Evolutionary conservation across 1,140 invertebrate species (phyloP).

Genomic region (Macrosteles quadrilineatus): DNA sequence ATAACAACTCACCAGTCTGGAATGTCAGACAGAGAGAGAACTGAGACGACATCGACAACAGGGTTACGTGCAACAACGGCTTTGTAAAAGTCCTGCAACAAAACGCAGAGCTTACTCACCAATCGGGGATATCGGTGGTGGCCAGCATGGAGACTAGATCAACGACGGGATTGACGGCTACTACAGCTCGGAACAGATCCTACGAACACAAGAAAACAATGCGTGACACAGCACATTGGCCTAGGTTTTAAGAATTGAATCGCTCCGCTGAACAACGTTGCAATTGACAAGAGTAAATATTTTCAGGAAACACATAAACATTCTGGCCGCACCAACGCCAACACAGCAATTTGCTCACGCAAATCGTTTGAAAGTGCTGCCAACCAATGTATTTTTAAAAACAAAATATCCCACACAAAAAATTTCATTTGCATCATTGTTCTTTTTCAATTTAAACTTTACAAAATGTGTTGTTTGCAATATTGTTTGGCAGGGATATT

Average conservation of each 20-base stretch:
- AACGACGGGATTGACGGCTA: conserved; percentile 77
- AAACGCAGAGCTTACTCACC: conserved; percentile 57
- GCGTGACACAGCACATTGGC: background rate
- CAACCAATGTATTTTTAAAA: too few relatives aligned
- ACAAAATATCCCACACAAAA: too few relatives aligned
- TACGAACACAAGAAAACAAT: conserved; percentile 32
- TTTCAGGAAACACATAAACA: too few relatives aligned
- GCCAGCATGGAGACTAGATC: conserved; percentile 69
- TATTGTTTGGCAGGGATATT: too few relatives aligned
- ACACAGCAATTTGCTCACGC: too few relatives aligned
- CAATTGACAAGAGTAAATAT: too few relatives aligned
- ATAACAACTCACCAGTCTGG: conserved; percentile 73
- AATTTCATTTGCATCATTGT: too few relatives aligned
- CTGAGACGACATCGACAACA: conserved; percentile 71
- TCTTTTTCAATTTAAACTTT: too few relatives aligned
- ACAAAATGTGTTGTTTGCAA: too few relatives aligned
- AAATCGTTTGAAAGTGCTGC: too few relatives aligned
- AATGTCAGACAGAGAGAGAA: conserved; percentile 74
- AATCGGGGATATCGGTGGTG: conserved; percentile 82
- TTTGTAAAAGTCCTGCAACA: conserved; percentile 63
- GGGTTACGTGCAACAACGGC: conserved; percentile 76
- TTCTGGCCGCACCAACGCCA: too few relatives aligned
- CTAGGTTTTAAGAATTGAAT: background rate
- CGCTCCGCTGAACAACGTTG: too few relatives aligned
- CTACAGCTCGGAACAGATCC: conserved; percentile 63